Base-by-base conservation (phyloP, 2,888 invertebrate species). In the Willowsia nigromaculata region DNA sequence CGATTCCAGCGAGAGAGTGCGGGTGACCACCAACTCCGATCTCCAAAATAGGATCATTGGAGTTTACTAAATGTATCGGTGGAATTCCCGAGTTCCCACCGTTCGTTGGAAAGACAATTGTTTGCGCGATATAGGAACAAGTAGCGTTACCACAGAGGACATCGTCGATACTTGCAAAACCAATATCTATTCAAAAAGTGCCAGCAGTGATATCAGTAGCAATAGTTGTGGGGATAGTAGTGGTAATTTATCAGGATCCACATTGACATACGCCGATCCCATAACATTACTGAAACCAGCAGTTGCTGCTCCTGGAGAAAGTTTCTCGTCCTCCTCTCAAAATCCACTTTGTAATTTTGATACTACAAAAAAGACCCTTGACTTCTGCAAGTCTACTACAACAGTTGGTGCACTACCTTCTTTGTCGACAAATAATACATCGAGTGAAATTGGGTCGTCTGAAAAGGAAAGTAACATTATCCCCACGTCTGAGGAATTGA, bases 41-140 rank as follows among this genome's bases (percentile, higher is more conserved):
- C 37, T 71, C 13, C 13, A 85, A 74, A 74, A 59, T 76, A 85
- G 85, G 76, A 76, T 59, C 74, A 76, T 59, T 62, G 59, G 56
- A 85, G 85, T 85, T 59, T 85, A 47, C 85, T 90, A 90, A 90
- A 90, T 90, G 90, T 89, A 90, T 90, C 90, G 90, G 90, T 89
- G 89, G 90, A 90, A 90, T 87, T 90, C 89, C 71, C 89, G 89
- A 50, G 76, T 76, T 85, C 85, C 85, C 85, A 85, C 85, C 85
- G 85, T 76, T 85, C 76, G 85, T 47, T 85, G 59, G 85, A 85
- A 85, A 74, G 85, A 85, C 85, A 76, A 59, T 76, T 76, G 74
- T 85, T 85, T 85, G 85, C 59, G 56, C 43, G 85, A 85, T 76
- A 85, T 74, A 71, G 56, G 53, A 50, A 30, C 33, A 84, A 53